phyloP scores from a whole-genome alignment of 1,140 invertebrate genomes.

The Mycetomoellerius zeteki region DNA sequence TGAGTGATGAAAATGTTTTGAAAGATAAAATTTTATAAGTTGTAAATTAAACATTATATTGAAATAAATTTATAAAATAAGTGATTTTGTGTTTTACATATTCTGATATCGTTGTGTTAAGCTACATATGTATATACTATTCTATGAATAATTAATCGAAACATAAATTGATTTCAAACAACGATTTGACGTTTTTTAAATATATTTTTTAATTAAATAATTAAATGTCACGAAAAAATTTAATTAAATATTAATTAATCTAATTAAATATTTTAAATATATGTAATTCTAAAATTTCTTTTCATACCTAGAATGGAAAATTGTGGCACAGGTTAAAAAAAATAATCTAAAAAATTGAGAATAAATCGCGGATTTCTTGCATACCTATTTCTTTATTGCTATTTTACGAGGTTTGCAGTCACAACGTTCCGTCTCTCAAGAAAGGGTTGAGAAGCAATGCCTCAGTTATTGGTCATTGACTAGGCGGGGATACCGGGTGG shows the following conservation, averaged over 20 bases:
- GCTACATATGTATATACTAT: background rate
- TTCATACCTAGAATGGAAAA: background rate
- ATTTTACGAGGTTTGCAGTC: background rate
- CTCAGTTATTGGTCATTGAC: conserved; percentile 64
- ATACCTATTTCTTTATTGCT: background rate
- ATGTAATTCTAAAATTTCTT: background rate
- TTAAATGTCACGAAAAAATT: no score
- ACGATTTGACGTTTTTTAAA: no score
- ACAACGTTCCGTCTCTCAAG: background rate
- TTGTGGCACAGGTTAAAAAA: background rate
- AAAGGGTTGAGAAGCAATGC: conserved; percentile 29
- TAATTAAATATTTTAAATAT: no score
- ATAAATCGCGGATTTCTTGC: background rate
- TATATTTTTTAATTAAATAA: no score
- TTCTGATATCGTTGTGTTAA: no score
- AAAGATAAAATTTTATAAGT: no score
- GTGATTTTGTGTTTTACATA: no score
- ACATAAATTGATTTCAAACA: background rate
- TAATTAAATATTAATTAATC: no score
- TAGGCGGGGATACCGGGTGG: conserved; percentile 57
- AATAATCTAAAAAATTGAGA: background rate
- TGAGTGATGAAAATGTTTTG: no score
- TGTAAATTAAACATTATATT: no score
- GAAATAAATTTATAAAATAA: no score
- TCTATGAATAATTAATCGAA: background rate